Percentiles rank a stretch among this genome's conserved stretches.
These are phyloP conservation scores for Apus apus DNA, from an alignment of 2,113 vertebrate species.

Conservation along the genomic window DNA sequence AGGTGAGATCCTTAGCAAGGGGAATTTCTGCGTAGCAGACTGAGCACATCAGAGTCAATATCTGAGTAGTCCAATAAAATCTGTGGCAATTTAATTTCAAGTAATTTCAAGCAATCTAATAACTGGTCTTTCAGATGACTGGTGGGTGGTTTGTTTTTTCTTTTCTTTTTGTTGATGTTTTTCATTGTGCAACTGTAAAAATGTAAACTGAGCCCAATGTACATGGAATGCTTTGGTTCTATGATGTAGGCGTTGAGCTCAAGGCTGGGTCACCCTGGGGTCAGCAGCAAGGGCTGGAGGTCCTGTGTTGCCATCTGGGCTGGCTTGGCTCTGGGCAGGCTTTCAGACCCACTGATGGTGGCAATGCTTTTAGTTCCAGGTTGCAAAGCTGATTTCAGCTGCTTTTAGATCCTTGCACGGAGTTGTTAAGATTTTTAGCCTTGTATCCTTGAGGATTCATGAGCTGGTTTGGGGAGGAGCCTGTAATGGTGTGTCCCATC, in stretches of 20 bases:
- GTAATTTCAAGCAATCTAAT: not conserved
- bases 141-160: not conserved
- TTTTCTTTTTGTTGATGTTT: not conserved
- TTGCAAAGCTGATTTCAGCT: not conserved
- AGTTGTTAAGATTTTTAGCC: not conserved
- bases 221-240: not conserved
- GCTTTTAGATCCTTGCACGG: not conserved
- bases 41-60: not conserved
- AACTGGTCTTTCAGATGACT: not conserved
- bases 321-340: not conserved
- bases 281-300: not conserved
- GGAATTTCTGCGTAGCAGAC: not conserved
- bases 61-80: not conserved
- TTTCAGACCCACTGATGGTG: not conserved
- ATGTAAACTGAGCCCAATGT: not conserved
- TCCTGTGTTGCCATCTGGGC: rapidly evolving
- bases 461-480: not conserved
- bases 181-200: not conserved
- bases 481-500: rapidly evolving
- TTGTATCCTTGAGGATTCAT: not conserved
- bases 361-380: not conserved
- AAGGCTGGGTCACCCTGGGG: not conserved
- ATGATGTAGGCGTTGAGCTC: not conserved
- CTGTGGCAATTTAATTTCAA: not conserved
- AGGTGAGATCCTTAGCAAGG: not conserved